These are phyloP conservation scores for Pilophorus perplexus DNA, from an alignment of 2,888 invertebrate genomes.

Conservation along the genomic window DNA sequence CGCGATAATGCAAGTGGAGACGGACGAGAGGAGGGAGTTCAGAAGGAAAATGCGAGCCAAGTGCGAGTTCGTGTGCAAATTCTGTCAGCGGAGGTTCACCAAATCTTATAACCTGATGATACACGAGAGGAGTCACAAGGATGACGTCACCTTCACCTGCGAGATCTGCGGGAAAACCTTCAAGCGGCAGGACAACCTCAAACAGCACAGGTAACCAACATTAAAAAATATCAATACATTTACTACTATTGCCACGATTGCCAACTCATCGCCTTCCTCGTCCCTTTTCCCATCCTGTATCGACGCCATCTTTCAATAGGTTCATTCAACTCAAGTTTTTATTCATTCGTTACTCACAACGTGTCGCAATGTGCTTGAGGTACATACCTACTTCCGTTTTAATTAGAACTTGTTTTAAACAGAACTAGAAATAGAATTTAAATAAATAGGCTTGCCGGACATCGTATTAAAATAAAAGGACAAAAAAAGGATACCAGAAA, in stretches of 20 bases:
- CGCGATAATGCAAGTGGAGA: conserved; percentile 86
- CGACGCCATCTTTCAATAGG: neutral
- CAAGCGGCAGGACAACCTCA: conserved; percentile 93
- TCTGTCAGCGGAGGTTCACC: conserved; percentile 95
- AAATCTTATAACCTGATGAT: conserved; percentile 98
- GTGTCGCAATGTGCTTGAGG: too few relatives aligned
- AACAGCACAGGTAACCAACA: conserved; percentile 82
- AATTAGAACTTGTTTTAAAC: too few relatives aligned
- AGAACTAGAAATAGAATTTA: too few relatives aligned
- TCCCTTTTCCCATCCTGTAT: neutral
- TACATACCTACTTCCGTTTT: too few relatives aligned
- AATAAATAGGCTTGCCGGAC: too few relatives aligned
- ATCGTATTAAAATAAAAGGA: too few relatives aligned
- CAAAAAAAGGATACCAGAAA: too few relatives aligned
- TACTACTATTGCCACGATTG: neutral
- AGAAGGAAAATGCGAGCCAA: conserved; percentile 82
- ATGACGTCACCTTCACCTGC: conserved; percentile 94
- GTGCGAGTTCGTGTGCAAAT: conserved; percentile 98
- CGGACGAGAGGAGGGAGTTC: conserved; percentile 82
- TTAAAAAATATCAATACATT: neutral
- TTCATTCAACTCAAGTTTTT: neutral
- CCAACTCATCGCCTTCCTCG: neutral
- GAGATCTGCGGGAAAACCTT: conserved; percentile 97
- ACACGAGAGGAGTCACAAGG: conserved; percentile 97
- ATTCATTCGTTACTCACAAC: neutral